Percentiles rank a stretch among this genome's conserved stretches.
These are phyloP conservation scores for Didymodactylos carnosus DNA, from an alignment of 2,888 invertebrate species.

Conservation along the genomic window DNA sequence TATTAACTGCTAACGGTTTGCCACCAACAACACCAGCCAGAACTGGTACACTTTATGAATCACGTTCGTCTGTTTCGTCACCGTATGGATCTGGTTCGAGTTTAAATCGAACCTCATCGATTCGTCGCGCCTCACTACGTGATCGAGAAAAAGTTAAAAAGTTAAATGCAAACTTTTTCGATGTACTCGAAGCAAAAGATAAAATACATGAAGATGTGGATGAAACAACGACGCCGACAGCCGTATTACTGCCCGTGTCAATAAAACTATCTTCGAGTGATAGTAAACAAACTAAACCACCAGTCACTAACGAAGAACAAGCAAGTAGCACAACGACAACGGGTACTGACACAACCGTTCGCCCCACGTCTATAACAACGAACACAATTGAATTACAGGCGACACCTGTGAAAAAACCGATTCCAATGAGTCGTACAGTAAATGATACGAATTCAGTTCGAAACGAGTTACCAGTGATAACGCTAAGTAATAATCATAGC, in stretches of 20 bases:
- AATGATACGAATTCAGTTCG: too few relatives aligned
- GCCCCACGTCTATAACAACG: not conserved
- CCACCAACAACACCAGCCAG: not conserved
- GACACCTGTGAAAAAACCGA: not conserved
- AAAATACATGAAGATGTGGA: not conserved
- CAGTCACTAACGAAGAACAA: not conserved
- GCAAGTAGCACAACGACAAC: not conserved
- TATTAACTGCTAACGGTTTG: not conserved
- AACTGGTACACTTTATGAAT: not conserved
- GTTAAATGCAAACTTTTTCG: not conserved
- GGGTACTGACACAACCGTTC: not conserved
- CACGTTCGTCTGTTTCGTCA: slow-evolving; percentile 2
- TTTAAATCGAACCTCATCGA: slow-evolving; percentile 10
- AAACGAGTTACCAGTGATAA: too few relatives aligned
- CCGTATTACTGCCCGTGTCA: too few relatives aligned
- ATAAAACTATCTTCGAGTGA: not conserved
- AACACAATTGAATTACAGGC: not conserved
- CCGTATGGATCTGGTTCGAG: slow-evolving; percentile 4
- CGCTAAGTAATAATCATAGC: too few relatives aligned
- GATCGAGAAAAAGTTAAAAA: slow-evolving; percentile 4
- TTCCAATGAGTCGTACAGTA: too few relatives aligned
- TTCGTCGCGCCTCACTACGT: slow-evolving; percentile 7
- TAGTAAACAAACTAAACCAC: not conserved
- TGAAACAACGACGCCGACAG: not conserved
- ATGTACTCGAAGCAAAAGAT: not conserved